These are phyloP conservation scores for Paelopatides confundens DNA, from an alignment of 53 echinoderm and acorn worm species.

Conservation along the genomic window DNA sequence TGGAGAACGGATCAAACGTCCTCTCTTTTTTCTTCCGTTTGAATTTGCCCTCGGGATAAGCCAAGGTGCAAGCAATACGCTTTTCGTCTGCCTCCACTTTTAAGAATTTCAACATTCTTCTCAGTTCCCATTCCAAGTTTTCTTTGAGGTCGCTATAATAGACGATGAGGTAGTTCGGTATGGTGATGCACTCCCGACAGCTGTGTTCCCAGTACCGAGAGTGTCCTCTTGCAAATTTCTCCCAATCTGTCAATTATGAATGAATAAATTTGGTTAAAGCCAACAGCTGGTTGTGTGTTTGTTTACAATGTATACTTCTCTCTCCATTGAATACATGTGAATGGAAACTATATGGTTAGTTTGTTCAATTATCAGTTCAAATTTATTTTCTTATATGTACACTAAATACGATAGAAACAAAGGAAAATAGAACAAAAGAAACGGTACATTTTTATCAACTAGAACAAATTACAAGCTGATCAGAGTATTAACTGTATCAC, in stretches of 20 bases:
- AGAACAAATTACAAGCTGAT: too few relatives aligned
- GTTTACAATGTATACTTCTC: too few relatives aligned
- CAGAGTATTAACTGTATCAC: too few relatives aligned
- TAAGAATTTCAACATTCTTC: slow-evolving; percentile 33
- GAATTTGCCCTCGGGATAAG: slow-evolving; percentile 23
- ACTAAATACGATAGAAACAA: too few relatives aligned
- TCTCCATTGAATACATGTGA: too few relatives aligned
- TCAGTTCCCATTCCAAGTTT: slow-evolving; percentile 21
- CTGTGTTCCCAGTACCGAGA: slow-evolving; percentile 41
- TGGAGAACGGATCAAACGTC: slow-evolving; percentile 6
- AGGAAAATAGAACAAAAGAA: too few relatives aligned
- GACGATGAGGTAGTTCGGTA: slow-evolving; percentile 43
- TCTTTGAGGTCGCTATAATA: slow-evolving; percentile 10
- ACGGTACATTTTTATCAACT: too few relatives aligned
- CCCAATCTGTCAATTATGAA: slow-evolving; percentile 6
- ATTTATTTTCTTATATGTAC: too few relatives aligned
- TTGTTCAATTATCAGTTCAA: too few relatives aligned
- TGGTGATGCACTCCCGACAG: slow-evolving; percentile 32
- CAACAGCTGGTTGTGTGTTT: too few relatives aligned
- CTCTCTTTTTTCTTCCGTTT: slow-evolving; percentile 24
- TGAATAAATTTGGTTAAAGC: too few relatives aligned
- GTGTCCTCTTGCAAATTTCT: slow-evolving; percentile 32
- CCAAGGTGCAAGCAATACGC: slow-evolving; percentile 36
- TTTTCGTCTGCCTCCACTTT: slow-evolving; percentile 29
- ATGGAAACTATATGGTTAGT: too few relatives aligned